These are phyloP conservation scores for Thereuonema tuberculata DNA, from an alignment of 1,140 invertebrate species.

Conservation along the genomic window DNA sequence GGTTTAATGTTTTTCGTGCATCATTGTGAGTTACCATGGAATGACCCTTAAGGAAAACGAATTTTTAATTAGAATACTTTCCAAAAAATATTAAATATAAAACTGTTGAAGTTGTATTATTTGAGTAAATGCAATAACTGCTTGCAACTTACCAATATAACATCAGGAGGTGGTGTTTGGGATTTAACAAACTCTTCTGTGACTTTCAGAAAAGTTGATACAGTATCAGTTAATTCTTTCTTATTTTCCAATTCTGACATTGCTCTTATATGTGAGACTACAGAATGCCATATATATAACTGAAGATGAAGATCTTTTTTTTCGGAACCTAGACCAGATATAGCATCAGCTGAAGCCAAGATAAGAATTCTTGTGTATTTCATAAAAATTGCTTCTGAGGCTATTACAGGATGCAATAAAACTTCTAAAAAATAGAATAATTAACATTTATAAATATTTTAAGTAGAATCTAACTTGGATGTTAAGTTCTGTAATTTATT, in stretches of 20 bases:
- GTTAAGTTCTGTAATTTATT: too few relatives aligned
- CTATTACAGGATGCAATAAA: background rate
- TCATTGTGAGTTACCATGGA: too few relatives aligned
- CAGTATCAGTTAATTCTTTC: background rate
- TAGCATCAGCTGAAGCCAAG: background rate
- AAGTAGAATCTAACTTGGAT: too few relatives aligned
- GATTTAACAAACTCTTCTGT: background rate
- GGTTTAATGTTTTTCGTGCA: too few relatives aligned
- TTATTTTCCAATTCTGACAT: background rate
- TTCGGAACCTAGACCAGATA: background rate
- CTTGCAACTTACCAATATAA: background rate
- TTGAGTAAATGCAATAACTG: too few relatives aligned
- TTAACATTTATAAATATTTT: too few relatives aligned
- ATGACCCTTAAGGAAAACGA: too few relatives aligned
- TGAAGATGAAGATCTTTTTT: constrained; percentile 3
- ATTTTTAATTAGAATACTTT: too few relatives aligned
- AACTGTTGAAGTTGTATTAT: too few relatives aligned
- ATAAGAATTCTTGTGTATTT: background rate
- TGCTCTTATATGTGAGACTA: background rate
- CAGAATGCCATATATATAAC: constrained; percentile 2
- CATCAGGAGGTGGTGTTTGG: background rate
- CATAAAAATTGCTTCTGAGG: background rate
- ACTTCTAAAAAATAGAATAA: background rate
- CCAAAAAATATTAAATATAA: too few relatives aligned
- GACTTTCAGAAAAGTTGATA: background rate